These are phyloP conservation scores for Xenopus petersii DNA, from an alignment of 2,797 vertebrate species.

Conservation along the genomic window DNA sequence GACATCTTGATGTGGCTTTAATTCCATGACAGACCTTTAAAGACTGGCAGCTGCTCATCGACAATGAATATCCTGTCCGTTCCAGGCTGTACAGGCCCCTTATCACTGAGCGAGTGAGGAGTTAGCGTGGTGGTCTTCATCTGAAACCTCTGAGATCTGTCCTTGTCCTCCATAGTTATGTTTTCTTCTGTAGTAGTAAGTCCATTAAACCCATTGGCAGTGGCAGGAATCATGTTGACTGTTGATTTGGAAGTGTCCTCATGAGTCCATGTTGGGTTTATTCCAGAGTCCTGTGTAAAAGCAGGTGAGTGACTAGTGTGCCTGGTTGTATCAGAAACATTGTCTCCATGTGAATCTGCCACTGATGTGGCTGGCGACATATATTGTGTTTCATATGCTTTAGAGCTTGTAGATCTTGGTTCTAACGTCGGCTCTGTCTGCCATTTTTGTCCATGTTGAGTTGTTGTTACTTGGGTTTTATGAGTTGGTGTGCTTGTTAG, in stretches of 20 bases:
- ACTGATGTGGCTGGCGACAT: background rate
- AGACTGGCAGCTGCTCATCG: constrained; percentile 55
- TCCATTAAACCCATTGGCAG: background rate
- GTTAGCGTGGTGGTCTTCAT: background rate
- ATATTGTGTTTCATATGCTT: background rate
- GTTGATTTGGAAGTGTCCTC: background rate
- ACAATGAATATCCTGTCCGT: constrained; percentile 53
- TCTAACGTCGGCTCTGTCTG: constrained; percentile 2
- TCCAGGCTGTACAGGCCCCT: background rate
- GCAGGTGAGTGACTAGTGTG: background rate
- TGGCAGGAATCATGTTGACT: background rate
- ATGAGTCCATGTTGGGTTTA: background rate
- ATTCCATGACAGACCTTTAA: constrained; percentile 55
- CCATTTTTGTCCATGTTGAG: background rate
- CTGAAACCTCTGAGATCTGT: background rate
- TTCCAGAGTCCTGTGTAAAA: background rate
- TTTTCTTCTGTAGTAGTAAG: background rate
- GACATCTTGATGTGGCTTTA: background rate
- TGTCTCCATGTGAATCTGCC: background rate
- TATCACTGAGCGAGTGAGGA: constrained; percentile 1
- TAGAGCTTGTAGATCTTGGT: background rate
- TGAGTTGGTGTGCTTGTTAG: background rate
- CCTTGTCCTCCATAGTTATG: background rate
- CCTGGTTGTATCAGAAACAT: background rate
- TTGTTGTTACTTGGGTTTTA: background rate